Evolutionary conservation across 2,888 invertebrate species (phyloP).

Genomic region (Nymphalis polychloros): DNA sequence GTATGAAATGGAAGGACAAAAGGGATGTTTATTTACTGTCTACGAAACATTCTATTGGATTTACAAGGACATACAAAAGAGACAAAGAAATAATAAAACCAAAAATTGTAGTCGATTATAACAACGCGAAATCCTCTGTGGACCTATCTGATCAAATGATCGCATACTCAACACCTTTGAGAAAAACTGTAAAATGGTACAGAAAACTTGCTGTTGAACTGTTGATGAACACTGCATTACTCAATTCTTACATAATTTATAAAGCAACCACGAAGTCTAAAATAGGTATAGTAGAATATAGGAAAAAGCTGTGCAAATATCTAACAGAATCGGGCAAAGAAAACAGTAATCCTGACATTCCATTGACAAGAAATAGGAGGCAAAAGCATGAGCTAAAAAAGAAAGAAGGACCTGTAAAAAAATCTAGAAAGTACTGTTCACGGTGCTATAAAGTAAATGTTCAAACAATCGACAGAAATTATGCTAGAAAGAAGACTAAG

Average conservation of each 20-base stretch:
- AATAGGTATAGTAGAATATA: slow-evolving; percentile 37
- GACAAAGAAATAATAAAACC: slow-evolving; percentile 35
- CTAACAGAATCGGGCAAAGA: too few species aligned
- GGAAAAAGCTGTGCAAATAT: slow-evolving; percentile 14
- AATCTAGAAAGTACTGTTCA: too few species aligned
- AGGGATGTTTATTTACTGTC: slow-evolving; percentile 39
- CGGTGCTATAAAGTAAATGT: too few species aligned
- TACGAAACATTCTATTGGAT: slow-evolving; percentile 39
- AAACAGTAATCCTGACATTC: too few species aligned
- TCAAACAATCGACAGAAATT: too few species aligned
- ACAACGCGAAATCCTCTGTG: slow-evolving; percentile 24
- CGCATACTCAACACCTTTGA: slow-evolving; percentile 33
- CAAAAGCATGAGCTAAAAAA: too few species aligned
- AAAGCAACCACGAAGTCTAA: slow-evolving; percentile 37
- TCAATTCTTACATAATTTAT: slow-evolving; percentile 40
- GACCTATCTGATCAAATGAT: slow-evolving; percentile 34
- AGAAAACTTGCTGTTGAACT: slow-evolving; percentile 35
- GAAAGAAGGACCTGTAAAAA: too few species aligned
- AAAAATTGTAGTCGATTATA: slow-evolving; percentile 32
- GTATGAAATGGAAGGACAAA: slow-evolving; percentile 42
- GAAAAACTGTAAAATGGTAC: slow-evolving; percentile 37
- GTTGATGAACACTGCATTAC: slow-evolving; percentile 33
- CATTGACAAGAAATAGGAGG: too few species aligned
- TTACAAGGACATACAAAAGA: slow-evolving; percentile 33
- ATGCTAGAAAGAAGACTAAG: too few species aligned